Evolutionary conservation across 2,113 vertebrate genomes (phyloP), one percentile per base, ranked within the genome.

Genomic region (Sinocyclocheilus grahami): DNA sequence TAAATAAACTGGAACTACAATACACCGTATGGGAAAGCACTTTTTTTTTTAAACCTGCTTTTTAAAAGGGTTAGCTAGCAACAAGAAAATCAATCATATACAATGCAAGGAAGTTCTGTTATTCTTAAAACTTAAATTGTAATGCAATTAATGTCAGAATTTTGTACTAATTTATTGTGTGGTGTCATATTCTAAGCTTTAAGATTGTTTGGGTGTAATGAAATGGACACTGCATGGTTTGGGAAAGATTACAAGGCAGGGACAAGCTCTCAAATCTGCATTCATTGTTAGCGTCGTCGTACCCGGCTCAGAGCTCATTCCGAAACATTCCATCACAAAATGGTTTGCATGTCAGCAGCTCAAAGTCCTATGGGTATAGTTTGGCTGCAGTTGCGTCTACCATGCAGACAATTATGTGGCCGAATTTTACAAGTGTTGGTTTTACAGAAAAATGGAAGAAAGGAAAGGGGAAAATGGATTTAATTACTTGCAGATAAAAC

Each of bases 401-500:
- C 42, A 77, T 81, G 69, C 78, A 53, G 82, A 83, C 87, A 85
- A 37, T 90, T 89, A 89, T 87, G 88, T 88, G 91, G 92, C 91
- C 91, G 92, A 88, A 86, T 85, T 91, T 91, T 85, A 92, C 55
- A 33, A 91, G 90, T 85, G 85, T 87, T 90, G 90, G 89, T 92
- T 91, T 88, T 46, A 78, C 78, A 71, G 85, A 67, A 82, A 86
- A 78, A 89, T 22, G 62, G 82, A 89, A 42, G 86, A 88, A 85
- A 75, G 69, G 58, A 90, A 67, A 85, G 79, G 88, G 91, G 89
- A 88, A 85, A 93, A 92, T 88, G 86, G 87, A 87, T 93, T 93
- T 92, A 93, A 93, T 93, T 93, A 93, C 90, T 92, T 87, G 81
- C 85, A 86, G 90, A 89, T 51, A 90, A 75, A 90, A 90, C 90